Evolutionary conservation across 2,888 invertebrate genomes (phyloP), one percentile per base, ranked within the genome.

Genomic region (Cheiracanthium punctorium): DNA sequence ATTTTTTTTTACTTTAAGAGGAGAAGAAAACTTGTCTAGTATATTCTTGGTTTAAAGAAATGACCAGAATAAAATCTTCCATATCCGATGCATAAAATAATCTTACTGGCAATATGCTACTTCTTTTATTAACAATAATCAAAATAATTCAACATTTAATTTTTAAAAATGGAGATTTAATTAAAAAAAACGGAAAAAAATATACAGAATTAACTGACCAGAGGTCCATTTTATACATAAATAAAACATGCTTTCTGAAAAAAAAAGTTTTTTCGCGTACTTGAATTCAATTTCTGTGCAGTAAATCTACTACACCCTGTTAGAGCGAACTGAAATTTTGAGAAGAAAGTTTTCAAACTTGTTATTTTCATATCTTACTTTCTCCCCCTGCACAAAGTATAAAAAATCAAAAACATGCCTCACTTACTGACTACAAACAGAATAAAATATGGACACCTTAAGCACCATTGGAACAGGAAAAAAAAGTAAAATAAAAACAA

Each of bases 371-470:
- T 82, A 75, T 75, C 69, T 58, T 52, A 12, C 32, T 4, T 8
- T 14, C 17, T n/a, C n/a, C n/a, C n/a, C 24, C 69, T 41, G 30
- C 32, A 32, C 29, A 8, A n/a, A 32, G 43, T 17, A 41, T n/a
- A 30, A 41, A 37, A 48, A 73, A n/a, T 20, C 43, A 76, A 67
- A 65, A 41, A 76, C n/a, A 33, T 37, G 5, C 41, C 8, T 73
- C 65, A 24, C 8, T 73, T 43, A 24, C 41, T 69, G 30, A 12
- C 43, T 43, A 77, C 41, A 73, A 73, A 32, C 71, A 10, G 41
- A 67, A 84, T 84, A 84, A 77, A 84, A 84, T 77, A 84, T 77
- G 73, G 77, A 84, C 82, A 77, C 67, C 71, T 71, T 24, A 82
- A 48, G 75, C 17, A 58, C 32, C 32, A 73, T 73, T 58, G 28